A percentile compares a stretch with the other conserved stretches of the same genome.
phyloP scores from a whole-genome alignment of 2,888 invertebrate genomes.

The Conus canariensis region DNA sequence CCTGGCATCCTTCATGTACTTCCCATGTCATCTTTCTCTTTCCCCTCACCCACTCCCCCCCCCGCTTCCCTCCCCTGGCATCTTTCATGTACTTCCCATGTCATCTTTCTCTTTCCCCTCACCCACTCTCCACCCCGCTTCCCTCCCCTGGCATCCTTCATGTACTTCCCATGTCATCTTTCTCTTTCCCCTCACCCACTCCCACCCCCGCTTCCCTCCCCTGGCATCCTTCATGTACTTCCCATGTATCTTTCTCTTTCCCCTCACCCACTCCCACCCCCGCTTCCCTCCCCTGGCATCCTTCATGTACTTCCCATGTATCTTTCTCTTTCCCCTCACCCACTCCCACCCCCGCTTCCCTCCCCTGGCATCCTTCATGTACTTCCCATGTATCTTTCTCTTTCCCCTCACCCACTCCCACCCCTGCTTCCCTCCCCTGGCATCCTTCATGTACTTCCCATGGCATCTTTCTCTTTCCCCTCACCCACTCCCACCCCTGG shows the following conservation, averaged over 20 bases:
- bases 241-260: background rate
- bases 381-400: background rate
- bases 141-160: background rate
- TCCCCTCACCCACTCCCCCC: no score
- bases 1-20: background rate
- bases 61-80: background rate
- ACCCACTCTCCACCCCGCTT: background rate
- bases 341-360: background rate
- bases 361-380: background rate
- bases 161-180: background rate
- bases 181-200: background rate
- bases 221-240: background rate
- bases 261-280: background rate
- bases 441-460: background rate
- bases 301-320: background rate
- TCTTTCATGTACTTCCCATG: background rate
- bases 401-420: background rate
- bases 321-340: background rate
- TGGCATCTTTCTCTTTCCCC: background rate
- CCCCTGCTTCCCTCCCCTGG: background rate
- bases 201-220: background rate
- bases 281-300: no score
- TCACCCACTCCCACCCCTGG: background rate
- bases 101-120: background rate
- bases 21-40: no score